Conservation (phyloP, 2,888 invertebrate genomes). For the Silvanus unidentatus region DNA sequence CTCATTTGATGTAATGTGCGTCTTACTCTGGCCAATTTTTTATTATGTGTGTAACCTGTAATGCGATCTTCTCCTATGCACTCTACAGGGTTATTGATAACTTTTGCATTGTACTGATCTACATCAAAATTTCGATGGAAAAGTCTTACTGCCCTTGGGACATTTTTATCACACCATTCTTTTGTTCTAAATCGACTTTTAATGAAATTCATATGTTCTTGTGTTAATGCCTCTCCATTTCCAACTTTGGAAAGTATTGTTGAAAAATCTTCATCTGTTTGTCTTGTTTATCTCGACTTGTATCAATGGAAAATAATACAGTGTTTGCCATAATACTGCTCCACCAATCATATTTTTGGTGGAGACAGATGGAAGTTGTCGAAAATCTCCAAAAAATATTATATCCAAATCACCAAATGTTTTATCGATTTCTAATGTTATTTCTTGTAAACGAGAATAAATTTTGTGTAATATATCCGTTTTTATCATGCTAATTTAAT, state of each 20-base stretch:
- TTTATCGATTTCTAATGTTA: slow-evolving; percentile 17
- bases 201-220: too few relatives aligned
- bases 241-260: slow-evolving; percentile 15
- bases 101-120: too few relatives aligned
- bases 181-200: too few relatives aligned
- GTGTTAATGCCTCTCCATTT: too few relatives aligned
- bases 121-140: too few relatives aligned
- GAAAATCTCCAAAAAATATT: slow-evolving; percentile 38
- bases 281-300: slow-evolving; percentile 37
- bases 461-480: slow-evolving; percentile 10
- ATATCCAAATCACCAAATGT: slow-evolving; percentile 36
- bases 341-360: slow-evolving; percentile 26
- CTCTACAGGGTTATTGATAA: too few relatives aligned
- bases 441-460: slow-evolving; percentile 8
- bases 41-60: too few relatives aligned
- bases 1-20: too few relatives aligned
- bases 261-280: slow-evolving; percentile 34
- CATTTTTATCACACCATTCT: too few relatives aligned
- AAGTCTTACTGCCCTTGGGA: too few relatives aligned
- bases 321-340: slow-evolving; percentile 28
- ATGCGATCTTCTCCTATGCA: too few relatives aligned
- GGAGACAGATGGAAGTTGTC: slow-evolving; percentile 36
- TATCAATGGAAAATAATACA: slow-evolving; percentile 32
- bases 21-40: too few relatives aligned
- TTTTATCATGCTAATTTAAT: slow-evolving; percentile 17